Percentiles rank a stretch among this genome's conserved stretches.
These are phyloP conservation scores for Micrasema minimum DNA, from an alignment of 1,140 invertebrate genomes.

Conservation along the genomic window DNA sequence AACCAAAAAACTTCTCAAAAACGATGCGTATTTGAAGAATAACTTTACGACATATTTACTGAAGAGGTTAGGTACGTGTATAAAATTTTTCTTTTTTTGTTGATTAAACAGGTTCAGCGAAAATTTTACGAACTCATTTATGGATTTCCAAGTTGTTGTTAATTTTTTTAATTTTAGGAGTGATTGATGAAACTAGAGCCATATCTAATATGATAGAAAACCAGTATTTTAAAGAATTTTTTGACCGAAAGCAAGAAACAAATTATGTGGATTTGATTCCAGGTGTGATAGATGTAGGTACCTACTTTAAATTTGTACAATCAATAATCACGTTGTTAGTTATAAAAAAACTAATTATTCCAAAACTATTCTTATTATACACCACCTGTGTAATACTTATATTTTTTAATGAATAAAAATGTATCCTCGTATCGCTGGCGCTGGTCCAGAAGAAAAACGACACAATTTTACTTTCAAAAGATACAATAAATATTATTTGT, in stretches of 20 bases:
- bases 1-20: background rate
- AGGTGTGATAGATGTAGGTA: conserved; percentile 1
- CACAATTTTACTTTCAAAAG: no score
- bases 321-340: no score
- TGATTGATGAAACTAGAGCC: background rate
- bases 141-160: background rate
- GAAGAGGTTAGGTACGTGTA: background rate
- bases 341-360: no score
- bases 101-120: no score
- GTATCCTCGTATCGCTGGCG: no score
- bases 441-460: no score
- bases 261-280: background rate
- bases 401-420: no score
- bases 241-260: background rate
- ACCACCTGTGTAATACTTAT: no score
- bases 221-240: background rate
- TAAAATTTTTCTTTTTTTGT: no score
- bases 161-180: background rate
- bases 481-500: no score
- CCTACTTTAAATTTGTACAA: no score
- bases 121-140: background rate
- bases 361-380: no score
- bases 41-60: background rate
- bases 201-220: background rate
- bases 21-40: background rate